Evolutionary conservation across 2,113 vertebrate genomes (phyloP).

Genomic region (Gasterosteus nipponicus): DNA sequence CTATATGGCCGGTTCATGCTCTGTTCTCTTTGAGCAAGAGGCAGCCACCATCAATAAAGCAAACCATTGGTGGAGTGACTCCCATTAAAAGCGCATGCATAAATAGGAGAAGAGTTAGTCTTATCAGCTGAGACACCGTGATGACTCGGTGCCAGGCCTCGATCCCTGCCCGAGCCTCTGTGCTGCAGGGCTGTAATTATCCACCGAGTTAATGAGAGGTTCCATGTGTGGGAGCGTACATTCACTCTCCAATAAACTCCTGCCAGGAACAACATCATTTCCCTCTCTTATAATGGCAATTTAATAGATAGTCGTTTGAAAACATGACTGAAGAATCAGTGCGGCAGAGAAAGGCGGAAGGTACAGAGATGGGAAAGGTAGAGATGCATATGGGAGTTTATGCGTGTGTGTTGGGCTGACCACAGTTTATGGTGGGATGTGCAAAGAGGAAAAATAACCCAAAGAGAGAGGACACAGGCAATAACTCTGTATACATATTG

Average conservation of each 20-base stretch:
- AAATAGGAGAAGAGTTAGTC: slow-evolving; percentile 14
- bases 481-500: not conserved
- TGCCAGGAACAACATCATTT: slow-evolving; percentile 60
- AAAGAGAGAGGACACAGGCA: not conserved
- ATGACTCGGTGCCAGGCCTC: slow-evolving; percentile 22
- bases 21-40: not conserved
- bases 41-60: slow-evolving; percentile 12
- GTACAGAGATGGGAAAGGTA: not conserved
- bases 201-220: slow-evolving; percentile 67
- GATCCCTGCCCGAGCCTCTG: slow-evolving; percentile 15
- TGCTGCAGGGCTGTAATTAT: slow-evolving; percentile 59
- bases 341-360: slow-evolving; percentile 1
- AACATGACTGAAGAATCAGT: slow-evolving; percentile 24
- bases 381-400: not conserved
- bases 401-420: not conserved
- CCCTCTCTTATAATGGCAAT: slow-evolving; percentile 66
- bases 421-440: not conserved
- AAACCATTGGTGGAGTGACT: slow-evolving; percentile 14
- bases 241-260: slow-evolving; percentile 64
- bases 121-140: slow-evolving; percentile 39
- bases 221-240: slow-evolving; percentile 55
- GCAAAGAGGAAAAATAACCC: not conserved
- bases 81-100: slow-evolving; percentile 34
- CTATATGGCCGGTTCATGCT: not conserved
- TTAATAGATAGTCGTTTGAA: slow-evolving; percentile 70